Percentiles rank a stretch among this genome's conserved stretches.
phyloP scores from a whole-genome alignment of 2,113 vertebrate species.

The Balaeniceps rex region DNA sequence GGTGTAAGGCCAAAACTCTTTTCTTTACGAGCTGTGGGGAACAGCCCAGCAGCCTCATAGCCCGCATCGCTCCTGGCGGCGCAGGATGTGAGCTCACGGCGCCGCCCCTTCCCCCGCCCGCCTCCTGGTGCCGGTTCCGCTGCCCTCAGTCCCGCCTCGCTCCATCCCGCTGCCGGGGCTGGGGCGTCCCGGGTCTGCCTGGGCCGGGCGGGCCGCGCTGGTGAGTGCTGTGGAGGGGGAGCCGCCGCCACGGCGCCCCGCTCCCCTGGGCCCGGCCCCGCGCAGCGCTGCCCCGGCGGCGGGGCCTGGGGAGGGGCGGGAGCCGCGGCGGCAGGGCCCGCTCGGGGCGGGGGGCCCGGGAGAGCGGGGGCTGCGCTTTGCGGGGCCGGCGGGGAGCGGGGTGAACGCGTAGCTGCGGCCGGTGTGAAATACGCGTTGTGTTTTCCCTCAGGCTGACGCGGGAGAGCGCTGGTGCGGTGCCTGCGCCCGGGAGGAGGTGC shows the following conservation, averaged over 20 bases:
- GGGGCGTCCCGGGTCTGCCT: neutral
- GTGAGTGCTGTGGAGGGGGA: neutral
- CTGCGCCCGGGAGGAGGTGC: neutral
- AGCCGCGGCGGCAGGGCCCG: neutral
- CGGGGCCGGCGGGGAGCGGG: neutral
- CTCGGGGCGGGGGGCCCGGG: neutral
- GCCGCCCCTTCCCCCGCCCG: neutral
- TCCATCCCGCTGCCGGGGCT: neutral
- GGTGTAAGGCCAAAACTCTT: rapidly evolving
- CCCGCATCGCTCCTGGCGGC: rapidly evolving
- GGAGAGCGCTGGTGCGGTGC: neutral
- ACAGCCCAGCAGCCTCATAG: rapidly evolving
- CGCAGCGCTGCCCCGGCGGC: neutral
- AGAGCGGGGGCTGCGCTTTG: neutral
- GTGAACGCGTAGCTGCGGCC: neutral
- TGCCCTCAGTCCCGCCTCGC: neutral
- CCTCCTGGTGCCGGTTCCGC: constrained; percentile 44
- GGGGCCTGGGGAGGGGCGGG: neutral
- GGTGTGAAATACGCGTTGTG: neutral
- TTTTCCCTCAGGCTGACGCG: neutral
- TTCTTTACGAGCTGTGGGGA: rapidly evolving
- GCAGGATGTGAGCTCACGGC: constrained; percentile 56
- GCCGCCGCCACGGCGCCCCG: neutral
- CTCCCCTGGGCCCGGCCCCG: neutral
- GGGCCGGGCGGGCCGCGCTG: neutral